Evolutionary conservation across 1,140 invertebrate species (phyloP).

Genomic region (Theocolax elegans): DNA sequence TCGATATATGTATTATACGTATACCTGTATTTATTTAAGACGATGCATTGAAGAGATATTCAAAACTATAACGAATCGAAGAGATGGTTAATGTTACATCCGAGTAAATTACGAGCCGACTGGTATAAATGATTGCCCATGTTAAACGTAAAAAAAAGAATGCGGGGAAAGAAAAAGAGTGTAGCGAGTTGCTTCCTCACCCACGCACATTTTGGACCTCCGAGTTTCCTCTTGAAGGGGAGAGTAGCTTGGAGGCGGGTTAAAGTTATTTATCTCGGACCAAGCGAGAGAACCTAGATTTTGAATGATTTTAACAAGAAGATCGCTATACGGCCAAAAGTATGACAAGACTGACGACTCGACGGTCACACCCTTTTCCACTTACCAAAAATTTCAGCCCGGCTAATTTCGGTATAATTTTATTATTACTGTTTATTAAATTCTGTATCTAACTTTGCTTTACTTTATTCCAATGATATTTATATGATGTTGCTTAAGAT

Average conservation of each 20-base stretch:
- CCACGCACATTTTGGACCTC: conserved; percentile 8
- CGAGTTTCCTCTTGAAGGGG: conserved; percentile 7
- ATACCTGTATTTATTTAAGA: background rate
- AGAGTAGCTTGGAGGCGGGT: conserved; percentile 50
- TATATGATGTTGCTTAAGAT: no score
- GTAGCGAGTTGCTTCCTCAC: conserved; percentile 51
- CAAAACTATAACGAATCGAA: background rate
- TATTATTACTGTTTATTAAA: no score
- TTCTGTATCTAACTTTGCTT: no score
- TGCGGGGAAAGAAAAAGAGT: conserved; percentile 49
- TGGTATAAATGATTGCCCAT: conserved; percentile 67
- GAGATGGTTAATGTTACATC: conserved; percentile 60
- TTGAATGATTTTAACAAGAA: conserved; percentile 62
- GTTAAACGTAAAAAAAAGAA: conserved; percentile 64
- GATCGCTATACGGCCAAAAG: conserved; percentile 17
- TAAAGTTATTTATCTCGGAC: conserved; percentile 65
- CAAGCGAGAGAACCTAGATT: conserved; percentile 61
- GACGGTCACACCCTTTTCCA: conserved; percentile 33
- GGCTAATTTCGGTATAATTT: conserved; percentile 30
- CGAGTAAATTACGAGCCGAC: conserved; percentile 65
- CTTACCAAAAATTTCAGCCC: conserved; percentile 19
- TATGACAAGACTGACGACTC: conserved; percentile 28
- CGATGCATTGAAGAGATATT: background rate
- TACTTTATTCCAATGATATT: no score
- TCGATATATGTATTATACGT: no score